These are phyloP conservation scores for Caenorhabditis wallacei DNA, from an alignment of 2,888 invertebrate genomes.

Conservation along the genomic window DNA sequence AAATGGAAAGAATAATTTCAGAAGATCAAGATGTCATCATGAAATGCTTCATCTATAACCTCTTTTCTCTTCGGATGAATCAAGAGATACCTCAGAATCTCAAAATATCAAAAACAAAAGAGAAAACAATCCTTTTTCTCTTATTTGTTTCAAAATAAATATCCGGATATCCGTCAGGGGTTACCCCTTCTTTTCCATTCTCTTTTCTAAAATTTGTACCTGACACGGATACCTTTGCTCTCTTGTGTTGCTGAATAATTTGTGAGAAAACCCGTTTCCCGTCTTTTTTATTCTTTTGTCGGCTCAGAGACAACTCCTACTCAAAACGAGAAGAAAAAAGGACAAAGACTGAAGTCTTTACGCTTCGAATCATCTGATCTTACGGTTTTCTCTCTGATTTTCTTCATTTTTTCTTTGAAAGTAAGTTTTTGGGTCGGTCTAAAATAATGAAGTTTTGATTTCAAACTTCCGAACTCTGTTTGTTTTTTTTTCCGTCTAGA, in stretches of 20 bases:
- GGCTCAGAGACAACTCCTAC: slow-evolving; percentile 34
- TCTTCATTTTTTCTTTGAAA: background rate
- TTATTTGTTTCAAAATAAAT: background rate
- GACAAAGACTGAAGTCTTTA: slow-evolving; percentile 25
- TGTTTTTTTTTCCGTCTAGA: too few relatives aligned
- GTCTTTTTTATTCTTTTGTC: slow-evolving; percentile 35
- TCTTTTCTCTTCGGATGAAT: too few relatives aligned
- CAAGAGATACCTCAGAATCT: too few relatives aligned
- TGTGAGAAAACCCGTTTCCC: slow-evolving; percentile 50
- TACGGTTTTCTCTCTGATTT: background rate
- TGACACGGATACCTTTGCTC: slow-evolving; percentile 43
- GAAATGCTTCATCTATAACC: too few relatives aligned
- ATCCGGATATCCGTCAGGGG: background rate
- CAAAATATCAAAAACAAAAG: too few relatives aligned
- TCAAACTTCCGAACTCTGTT: too few relatives aligned
- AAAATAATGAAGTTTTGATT: too few relatives aligned
- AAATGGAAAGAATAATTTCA: too few relatives aligned
- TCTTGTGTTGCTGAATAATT: slow-evolving; percentile 43
- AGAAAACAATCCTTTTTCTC: too few relatives aligned
- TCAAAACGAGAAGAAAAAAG: slow-evolving; percentile 7
- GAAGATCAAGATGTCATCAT: too few relatives aligned
- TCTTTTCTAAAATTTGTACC: slow-evolving; percentile 7
- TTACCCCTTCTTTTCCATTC: background rate
- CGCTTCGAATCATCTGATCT: slow-evolving; percentile 19
- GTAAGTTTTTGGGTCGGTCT: too few relatives aligned